Base-by-base conservation (phyloP, 2,797 vertebrate species). In the Chaunax sp. region DNA sequence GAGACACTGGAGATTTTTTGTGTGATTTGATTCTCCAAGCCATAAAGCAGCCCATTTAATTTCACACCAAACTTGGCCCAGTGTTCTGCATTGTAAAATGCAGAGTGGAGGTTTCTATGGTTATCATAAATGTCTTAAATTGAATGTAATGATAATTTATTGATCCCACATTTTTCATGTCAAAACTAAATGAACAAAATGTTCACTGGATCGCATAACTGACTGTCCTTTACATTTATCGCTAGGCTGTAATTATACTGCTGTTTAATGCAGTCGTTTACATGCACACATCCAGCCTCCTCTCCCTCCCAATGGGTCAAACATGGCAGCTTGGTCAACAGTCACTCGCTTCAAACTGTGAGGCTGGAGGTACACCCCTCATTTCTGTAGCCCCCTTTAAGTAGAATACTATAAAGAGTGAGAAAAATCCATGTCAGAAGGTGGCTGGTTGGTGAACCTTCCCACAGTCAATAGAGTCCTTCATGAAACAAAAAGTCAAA, bases 31-130 rank as follows among this genome's bases (percentile, higher is more conserved):
- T 37, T 46, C 13, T 41, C 16, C n/a, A 5, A 20, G 19, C 16
- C 38, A 69, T 57, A 67, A 79, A 71, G 30, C 2, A 73, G 51
- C 30, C 6, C 6, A 37, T 69, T 50, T 69, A 11, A 72, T 65
- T 65, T 70, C 49, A 25, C 56, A 55, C 50, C n/a, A 54, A 64
- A 65, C 41, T 65, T 53, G 64, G 46, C 51, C 25, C 30, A 19
- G 20, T 20, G 23, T 40, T 12, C 45, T 1, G 3, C 20, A 45
- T 15, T 51, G 18, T 57, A 61, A 76, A 75, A 52, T 16, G 10
- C 28, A 33, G 6, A 23, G 14, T 18, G 6, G n/a, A 56, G 19
- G 12, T 16, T 25, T 23, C 40, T 37, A 28, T 19, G 16, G 35
- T 56, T 64, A 16, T 5, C 41, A 15, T 4, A 23, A 58, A 54